Base-by-base conservation (phyloP, 2,797 vertebrate genomes). In the Gobionotothen gibberifrons region DNA sequence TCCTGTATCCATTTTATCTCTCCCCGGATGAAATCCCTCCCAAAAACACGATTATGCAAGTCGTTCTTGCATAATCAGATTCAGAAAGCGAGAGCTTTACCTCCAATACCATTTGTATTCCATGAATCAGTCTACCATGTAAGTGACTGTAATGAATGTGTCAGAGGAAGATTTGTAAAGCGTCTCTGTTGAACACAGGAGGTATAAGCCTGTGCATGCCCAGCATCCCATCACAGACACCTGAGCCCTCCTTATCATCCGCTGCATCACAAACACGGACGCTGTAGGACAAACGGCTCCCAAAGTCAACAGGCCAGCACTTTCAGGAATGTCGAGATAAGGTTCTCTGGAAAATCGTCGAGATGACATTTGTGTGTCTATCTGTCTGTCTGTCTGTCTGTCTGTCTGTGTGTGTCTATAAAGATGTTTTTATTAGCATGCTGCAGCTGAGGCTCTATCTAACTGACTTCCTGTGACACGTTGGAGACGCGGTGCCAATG, bases 241-340 rank as follows among this genome's bases (percentile, higher is more conserved):
- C 74, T 82, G 64, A 78, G 73, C 82, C 72, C 44, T 76, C 15
- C 67, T 78, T 87, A 84, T 90, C 64, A 70, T 42, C 61, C 48
- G 51, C 39, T 78, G 65, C 84, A 85, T 92, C 82, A 63, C 76
- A 86, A 80, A 81, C 76, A 78, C 11, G 0, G 60, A 82, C 64
- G 67, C 63, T 73, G 40, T 17, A 56, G 29, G 69, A 75, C 61
- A 62, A 53, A 57, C 11, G 62, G 65, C 58, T 72, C 72, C 54
- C 52, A 72, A 66, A 69, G 72, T 83, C 78, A 85, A 74, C 74
- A 76, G 17, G 65, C 40, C 4, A n/a, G 22, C 56, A 49, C 72
- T 80, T 83, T 56, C 63, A 82, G 83, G 81, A 89, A 85, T 70
- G 60, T 46, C 2, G 16, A 80, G 82, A 85, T 85, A 80, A 83